Evolutionary conservation across 2,113 vertebrate species (phyloP).

Genomic region (Agapornis roseicollis): DNA sequence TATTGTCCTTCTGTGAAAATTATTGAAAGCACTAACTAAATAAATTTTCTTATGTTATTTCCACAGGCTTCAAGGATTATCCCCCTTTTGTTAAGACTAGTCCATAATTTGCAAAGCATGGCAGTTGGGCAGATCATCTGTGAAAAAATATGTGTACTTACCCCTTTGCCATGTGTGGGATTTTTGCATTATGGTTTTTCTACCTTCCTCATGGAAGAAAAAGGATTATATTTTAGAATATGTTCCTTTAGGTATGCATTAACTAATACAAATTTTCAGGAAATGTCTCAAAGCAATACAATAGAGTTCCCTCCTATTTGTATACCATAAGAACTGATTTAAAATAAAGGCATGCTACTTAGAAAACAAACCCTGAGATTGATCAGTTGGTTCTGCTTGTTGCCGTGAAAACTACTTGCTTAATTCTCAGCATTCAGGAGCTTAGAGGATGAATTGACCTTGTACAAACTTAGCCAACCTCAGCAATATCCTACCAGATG

Average conservation of each 20-base stretch:
- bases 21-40: neutral
- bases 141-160: neutral
- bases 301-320: neutral
- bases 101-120: neutral
- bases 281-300: neutral
- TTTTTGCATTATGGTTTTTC: neutral
- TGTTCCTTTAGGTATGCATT: neutral
- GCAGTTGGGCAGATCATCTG: neutral
- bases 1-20: neutral
- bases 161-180: neutral
- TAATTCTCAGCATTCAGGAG: slow-evolving; percentile 20
- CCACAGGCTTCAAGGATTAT: neutral
- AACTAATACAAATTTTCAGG: neutral
- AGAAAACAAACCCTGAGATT: neutral
- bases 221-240: neutral
- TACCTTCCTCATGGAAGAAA: neutral
- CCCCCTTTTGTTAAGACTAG: neutral
- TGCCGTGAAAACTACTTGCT: neutral
- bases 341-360: neutral
- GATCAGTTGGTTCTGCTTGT: neutral
- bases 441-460: slow-evolving; percentile 59
- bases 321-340: neutral
- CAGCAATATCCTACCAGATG: slow-evolving; percentile 62
- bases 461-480: slow-evolving; percentile 55
- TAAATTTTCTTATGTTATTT: neutral